These are phyloP conservation scores for Xenotilapia longispinis DNA, from an alignment of 2,113 vertebrate species.

Conservation along the genomic window DNA sequence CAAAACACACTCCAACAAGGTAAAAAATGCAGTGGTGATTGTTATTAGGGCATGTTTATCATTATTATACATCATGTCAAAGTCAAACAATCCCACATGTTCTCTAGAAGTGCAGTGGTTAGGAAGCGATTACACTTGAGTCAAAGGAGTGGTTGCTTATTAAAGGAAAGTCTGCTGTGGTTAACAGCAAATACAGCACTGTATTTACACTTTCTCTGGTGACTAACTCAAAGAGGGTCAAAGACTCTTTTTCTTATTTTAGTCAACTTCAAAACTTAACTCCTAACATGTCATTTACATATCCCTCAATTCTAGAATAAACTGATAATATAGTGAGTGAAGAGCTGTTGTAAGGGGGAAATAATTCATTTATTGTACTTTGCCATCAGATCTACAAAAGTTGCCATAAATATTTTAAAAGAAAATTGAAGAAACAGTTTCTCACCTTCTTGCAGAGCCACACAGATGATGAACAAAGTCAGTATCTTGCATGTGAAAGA, in stretches of 20 bases:
- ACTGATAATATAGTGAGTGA: neutral
- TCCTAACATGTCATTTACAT: neutral
- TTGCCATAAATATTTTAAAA: neutral
- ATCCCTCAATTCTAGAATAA: neutral
- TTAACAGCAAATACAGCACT: neutral
- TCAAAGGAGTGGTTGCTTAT: neutral
- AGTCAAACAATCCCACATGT: neutral
- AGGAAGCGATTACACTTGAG: neutral
- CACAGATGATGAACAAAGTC: conserved; percentile 30
- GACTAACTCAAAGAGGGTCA: neutral
- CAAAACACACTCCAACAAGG: neutral
- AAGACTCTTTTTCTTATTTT: neutral
- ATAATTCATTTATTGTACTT: neutral
- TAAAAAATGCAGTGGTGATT: neutral
- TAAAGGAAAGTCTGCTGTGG: neutral
- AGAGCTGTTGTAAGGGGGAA: neutral
- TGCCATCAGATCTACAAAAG: neutral
- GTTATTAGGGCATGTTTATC: neutral
- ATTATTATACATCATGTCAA: neutral
- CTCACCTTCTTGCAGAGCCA: conserved; percentile 64
- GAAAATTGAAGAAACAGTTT: neutral
- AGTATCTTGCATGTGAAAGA: conserved; percentile 19
- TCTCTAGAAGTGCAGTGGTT: neutral
- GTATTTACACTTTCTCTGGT: neutral
- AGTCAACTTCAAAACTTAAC: neutral